phyloP scores from a whole-genome alignment of 64 coral and sea anemone genomes.

The Stichodactyla helianthus region DNA sequence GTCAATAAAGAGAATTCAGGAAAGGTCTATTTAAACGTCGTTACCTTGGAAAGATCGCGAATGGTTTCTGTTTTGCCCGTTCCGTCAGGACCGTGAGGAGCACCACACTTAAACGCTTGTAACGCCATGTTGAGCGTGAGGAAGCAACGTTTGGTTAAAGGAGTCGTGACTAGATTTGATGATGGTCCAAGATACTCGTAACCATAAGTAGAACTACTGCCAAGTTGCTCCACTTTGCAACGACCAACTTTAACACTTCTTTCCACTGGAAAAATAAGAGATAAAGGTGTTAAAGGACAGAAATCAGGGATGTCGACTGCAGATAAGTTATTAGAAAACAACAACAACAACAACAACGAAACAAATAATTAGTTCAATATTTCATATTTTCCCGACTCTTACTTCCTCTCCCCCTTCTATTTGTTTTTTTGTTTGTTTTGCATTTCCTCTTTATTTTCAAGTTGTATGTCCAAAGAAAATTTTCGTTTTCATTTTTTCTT shows the following conservation, averaged over 20 bases:
- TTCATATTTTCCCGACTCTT: too few species aligned
- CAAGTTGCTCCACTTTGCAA: slow-evolving; percentile 66
- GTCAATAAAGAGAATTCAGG: too few species aligned
- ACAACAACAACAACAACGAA: too few species aligned
- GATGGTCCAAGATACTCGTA: slow-evolving; percentile 91
- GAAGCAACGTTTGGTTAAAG: slow-evolving; percentile 75
- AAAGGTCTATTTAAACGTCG: not conserved
- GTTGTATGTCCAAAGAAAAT: too few species aligned
- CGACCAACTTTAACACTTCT: slow-evolving; percentile 43
- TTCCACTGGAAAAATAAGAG: slow-evolving; percentile 32
- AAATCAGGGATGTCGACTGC: too few species aligned
- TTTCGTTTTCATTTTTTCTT: too few species aligned
- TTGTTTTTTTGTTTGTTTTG: too few species aligned
- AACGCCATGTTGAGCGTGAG: slow-evolving; percentile 81
- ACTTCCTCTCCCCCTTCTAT: too few species aligned
- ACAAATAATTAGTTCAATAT: too few species aligned
- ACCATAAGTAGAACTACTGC: slow-evolving; percentile 64
- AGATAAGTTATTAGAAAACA: too few species aligned
- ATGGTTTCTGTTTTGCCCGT: slow-evolving; percentile 90
- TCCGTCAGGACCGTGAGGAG: slow-evolving; percentile 62
- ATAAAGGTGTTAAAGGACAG: too few species aligned
- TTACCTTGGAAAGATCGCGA: slow-evolving; percentile 78
- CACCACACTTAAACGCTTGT: slow-evolving; percentile 57
- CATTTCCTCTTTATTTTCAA: too few species aligned
- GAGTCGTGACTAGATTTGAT: slow-evolving; percentile 62